Evolutionary conservation across 2,797 vertebrate genomes (phyloP).

Genomic region (Lemur catta): DNA sequence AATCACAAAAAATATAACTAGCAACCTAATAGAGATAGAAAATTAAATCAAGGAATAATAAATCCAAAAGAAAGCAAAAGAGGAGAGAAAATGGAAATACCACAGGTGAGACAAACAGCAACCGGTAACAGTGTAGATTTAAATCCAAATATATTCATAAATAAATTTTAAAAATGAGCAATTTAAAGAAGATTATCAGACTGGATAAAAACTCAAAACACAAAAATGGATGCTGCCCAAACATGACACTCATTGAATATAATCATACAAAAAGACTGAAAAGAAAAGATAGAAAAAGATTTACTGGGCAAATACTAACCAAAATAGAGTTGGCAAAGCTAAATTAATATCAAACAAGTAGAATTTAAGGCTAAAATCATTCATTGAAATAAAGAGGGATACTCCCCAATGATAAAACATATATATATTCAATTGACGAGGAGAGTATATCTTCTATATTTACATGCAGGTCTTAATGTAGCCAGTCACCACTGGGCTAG

Average conservation of each 20-base stretch:
- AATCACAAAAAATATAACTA: neutral
- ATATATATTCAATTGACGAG: neutral
- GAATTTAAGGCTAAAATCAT: neutral
- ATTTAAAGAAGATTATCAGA: neutral
- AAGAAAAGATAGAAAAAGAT: neutral
- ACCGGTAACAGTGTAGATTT: conserved; percentile 10
- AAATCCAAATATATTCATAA: conserved; percentile 15
- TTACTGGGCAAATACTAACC: neutral
- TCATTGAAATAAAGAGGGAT: neutral
- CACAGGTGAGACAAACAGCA: neutral
- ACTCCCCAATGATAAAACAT: neutral
- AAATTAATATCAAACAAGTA: neutral
- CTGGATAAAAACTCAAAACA: neutral
- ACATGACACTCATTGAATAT: neutral
- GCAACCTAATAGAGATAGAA: neutral
- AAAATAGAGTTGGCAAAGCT: neutral
- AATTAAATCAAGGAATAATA: conserved; percentile 4
- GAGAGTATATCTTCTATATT: neutral
- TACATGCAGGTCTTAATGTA: neutral
- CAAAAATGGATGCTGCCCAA: neutral
- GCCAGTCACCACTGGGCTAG: neutral
- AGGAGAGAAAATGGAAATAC: neutral
- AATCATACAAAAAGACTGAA: neutral
- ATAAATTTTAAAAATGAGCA: neutral
- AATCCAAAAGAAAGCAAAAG: neutral